phyloP scores from a whole-genome alignment of 2,888 invertebrate genomes.

The Oscheius myriophilus region DNA sequence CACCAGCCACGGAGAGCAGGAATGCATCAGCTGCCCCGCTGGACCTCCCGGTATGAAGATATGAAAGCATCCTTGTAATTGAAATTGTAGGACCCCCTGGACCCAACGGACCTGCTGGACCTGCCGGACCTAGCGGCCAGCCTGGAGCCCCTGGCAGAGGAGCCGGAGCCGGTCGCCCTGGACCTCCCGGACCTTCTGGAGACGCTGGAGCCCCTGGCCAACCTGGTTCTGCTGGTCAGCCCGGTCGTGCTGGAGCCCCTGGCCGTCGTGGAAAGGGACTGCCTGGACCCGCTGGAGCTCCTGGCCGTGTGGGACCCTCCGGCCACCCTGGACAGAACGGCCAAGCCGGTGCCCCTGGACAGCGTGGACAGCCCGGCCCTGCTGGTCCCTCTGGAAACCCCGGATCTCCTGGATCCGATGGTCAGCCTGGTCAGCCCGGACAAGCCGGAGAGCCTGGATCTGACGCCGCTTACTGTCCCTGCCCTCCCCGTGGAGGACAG shows the following conservation, averaged over 20 bases:
- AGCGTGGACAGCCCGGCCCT: constrained; percentile 34
- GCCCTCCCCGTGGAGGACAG: not conserved
- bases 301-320: constrained; percentile 1
- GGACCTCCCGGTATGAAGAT: constrained; percentile 29
- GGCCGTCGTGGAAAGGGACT: constrained; percentile 48
- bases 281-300: constrained; percentile 35
- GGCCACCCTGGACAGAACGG: constrained; percentile 3
- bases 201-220: constrained; percentile 34
- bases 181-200: constrained; percentile 49
- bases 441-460: not conserved
- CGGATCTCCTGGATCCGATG: constrained; percentile 1
- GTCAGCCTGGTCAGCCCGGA: not conserved
- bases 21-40: constrained; percentile 32
- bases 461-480: constrained; percentile 3
- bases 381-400: constrained; percentile 31
- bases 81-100: constrained; percentile 37
- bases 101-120: constrained; percentile 35
- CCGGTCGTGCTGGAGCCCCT: constrained; percentile 40
- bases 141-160: constrained; percentile 44
- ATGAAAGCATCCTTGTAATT: too few species aligned
- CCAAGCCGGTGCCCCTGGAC: constrained; percentile 13
- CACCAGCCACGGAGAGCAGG: not conserved
- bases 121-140: constrained; percentile 36
- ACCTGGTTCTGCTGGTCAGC: constrained; percentile 39
- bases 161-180: constrained; percentile 31